Conservation (phyloP, 1,140 invertebrate species). For the Aphelenchoides fujianensis region DNA sequence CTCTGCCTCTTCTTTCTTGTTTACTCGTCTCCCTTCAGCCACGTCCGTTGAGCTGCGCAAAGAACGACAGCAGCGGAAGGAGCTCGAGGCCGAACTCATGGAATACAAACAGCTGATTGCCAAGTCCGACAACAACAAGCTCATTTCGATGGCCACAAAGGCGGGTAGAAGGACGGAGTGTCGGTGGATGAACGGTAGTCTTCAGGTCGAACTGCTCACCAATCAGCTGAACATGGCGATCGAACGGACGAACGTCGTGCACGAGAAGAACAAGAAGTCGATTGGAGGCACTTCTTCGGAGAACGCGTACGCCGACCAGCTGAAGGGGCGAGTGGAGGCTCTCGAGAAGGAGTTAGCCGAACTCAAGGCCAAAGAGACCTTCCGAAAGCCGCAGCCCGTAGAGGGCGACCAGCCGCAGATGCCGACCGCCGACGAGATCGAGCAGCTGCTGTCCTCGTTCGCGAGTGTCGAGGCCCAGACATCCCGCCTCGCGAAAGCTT, state of each 20-base stretch:
- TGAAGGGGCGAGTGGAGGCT: slow-evolving; percentile 44
- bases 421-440: slow-evolving; percentile 55
- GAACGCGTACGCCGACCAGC: neutral
- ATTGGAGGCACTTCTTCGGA: slow-evolving; percentile 14
- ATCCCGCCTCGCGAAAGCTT: slow-evolving; percentile 47
- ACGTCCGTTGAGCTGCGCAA: slow-evolving; percentile 44
- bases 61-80: slow-evolving; percentile 49
- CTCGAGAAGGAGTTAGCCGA: slow-evolving; percentile 54
- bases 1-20: slow-evolving; percentile 29
- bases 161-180: slow-evolving; percentile 16
- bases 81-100: slow-evolving; percentile 47
- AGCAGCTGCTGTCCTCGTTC: slow-evolving; percentile 55
- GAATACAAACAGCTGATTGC: slow-evolving; percentile 57
- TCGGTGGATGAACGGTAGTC: neutral
- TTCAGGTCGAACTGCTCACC: slow-evolving; percentile 50
- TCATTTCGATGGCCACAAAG: slow-evolving; percentile 58
- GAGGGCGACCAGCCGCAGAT: slow-evolving; percentile 23
- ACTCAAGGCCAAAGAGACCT: slow-evolving; percentile 37
- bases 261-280: slow-evolving; percentile 43
- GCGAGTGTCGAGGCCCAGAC: slow-evolving; percentile 59
- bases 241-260: slow-evolving; percentile 50
- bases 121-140: slow-evolving; percentile 58
- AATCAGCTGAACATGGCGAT: slow-evolving; percentile 52
- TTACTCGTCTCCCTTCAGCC: slow-evolving; percentile 34
- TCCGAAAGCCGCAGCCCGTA: slow-evolving; percentile 27